These are phyloP conservation scores for Morinoia aosen DNA, from an alignment of 2,888 invertebrate genomes.

Conservation along the genomic window DNA sequence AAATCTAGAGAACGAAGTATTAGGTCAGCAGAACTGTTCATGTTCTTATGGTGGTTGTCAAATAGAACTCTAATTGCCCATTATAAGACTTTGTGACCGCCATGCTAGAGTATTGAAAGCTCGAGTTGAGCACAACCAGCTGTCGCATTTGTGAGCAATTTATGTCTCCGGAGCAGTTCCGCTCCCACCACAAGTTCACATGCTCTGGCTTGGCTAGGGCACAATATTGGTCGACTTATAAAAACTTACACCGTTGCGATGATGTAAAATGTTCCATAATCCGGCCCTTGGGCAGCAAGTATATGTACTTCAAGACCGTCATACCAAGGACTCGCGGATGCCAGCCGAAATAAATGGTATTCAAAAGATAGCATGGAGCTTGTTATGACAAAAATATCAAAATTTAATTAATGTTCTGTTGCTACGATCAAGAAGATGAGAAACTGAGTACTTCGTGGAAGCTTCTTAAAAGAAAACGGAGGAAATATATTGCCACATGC, in stretches of 20 bases:
- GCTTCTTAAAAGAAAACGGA: neutral
- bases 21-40: neutral
- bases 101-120: too few species aligned
- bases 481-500: neutral
- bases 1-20: neutral
- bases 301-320: neutral
- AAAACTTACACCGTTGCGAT: too few species aligned
- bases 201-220: too few species aligned
- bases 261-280: too few species aligned
- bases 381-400: neutral
- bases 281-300: too few species aligned
- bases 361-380: neutral
- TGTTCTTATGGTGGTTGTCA: neutral
- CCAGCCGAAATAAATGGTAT: neutral
- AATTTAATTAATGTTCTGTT: neutral
- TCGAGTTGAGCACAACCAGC: too few species aligned
- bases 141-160: too few species aligned
- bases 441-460: neutral
- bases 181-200: too few species aligned
- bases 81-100: neutral
- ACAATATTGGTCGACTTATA: too few species aligned
- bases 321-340: neutral
- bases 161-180: too few species aligned
- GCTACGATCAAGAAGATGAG: neutral
- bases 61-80: neutral